A percentile compares a stretch with the other conserved stretches of the same genome.
phyloP scores from a whole-genome alignment of 2,113 vertebrate species.

The Oostethus manadensis region DNA sequence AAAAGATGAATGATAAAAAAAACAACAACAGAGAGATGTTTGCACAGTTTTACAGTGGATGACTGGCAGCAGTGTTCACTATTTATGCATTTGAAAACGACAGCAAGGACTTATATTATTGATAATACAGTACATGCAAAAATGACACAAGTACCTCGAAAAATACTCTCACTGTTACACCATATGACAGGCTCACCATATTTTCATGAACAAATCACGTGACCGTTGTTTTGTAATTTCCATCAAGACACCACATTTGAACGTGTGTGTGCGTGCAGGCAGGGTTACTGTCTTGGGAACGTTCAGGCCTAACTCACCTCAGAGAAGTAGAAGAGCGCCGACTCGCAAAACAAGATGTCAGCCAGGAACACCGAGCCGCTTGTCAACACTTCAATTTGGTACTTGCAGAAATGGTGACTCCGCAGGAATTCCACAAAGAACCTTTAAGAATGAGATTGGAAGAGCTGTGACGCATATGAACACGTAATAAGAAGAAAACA shows the following conservation, averaged over 20 bases:
- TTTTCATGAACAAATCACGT: no score
- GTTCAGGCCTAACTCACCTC: constrained; percentile 78
- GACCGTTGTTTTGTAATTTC: no score
- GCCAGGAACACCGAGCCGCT: constrained; percentile 96
- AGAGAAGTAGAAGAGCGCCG: constrained; percentile 98
- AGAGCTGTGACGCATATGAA: constrained; percentile 16
- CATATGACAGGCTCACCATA: no score
- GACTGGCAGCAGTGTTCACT: background rate
- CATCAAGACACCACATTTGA: no score
- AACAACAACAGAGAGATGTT: background rate
- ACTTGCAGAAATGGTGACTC: constrained; percentile 99
- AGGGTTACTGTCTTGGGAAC: background rate
- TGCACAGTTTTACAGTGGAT: background rate
- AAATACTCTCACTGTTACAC: no score
- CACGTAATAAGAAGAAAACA: constrained; percentile 7
- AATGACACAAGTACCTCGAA: no score
- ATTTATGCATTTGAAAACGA: no score
- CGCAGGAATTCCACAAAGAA: constrained; percentile 96
- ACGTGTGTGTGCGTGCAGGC: background rate
- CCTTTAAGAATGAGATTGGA: constrained; percentile 67
- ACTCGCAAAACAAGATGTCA: constrained; percentile 97
- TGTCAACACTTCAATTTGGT: constrained; percentile 99
- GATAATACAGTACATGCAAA: no score
- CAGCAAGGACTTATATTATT: no score
- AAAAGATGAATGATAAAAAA: background rate